phyloP scores from a whole-genome alignment of 2,113 vertebrate species.

The Corythoichthys haematopterus region DNA sequence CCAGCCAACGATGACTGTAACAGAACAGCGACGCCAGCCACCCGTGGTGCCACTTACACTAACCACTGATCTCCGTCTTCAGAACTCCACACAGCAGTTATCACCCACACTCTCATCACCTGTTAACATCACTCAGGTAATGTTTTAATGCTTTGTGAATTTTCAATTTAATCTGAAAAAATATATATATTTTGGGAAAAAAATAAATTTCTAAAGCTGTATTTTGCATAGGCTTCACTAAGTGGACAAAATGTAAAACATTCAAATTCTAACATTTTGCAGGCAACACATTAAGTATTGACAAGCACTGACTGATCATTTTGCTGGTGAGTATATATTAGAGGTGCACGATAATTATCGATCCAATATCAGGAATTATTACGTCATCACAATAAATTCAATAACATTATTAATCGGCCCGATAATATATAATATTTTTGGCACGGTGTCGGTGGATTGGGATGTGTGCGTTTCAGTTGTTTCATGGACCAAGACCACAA shows the following conservation, averaged over 20 bases:
- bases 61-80: conserved; percentile 78
- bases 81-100: conserved; percentile 82
- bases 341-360: too few relatives aligned
- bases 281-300: background rate
- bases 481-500: too few relatives aligned
- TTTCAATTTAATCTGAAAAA: background rate
- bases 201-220: background rate
- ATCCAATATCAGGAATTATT: too few relatives aligned
- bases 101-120: conserved; percentile 84
- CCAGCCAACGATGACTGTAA: conserved; percentile 69
- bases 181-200: background rate
- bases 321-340: too few relatives aligned
- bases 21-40: conserved; percentile 77
- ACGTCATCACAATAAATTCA: too few relatives aligned
- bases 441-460: too few relatives aligned
- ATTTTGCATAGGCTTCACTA: background rate
- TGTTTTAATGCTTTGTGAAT: background rate
- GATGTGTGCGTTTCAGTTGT: too few relatives aligned
- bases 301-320: too few relatives aligned
- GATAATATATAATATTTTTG: too few relatives aligned
- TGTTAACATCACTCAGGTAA: conserved; percentile 83
- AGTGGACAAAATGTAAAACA: background rate
- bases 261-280: background rate
- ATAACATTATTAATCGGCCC: too few relatives aligned
- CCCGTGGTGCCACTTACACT: conserved; percentile 78